These are phyloP conservation scores for Callionymus lyra DNA, from an alignment of 2,113 vertebrate species.

Conservation along the genomic window DNA sequence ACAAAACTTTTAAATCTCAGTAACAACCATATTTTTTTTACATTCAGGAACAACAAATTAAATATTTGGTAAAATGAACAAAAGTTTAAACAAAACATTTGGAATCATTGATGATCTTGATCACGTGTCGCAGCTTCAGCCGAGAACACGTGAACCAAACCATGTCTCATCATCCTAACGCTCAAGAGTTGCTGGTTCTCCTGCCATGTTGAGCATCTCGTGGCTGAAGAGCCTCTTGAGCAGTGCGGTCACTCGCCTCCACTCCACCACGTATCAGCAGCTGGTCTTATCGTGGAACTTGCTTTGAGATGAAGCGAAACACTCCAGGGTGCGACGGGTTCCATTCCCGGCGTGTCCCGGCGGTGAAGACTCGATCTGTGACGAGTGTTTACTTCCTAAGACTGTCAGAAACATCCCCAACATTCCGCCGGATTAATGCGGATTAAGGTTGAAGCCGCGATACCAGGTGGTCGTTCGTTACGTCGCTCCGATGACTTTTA, in stretches of 20 bases:
- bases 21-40: too few relatives aligned
- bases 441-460: constrained; percentile 45
- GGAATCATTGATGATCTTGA: too few relatives aligned
- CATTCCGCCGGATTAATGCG: constrained; percentile 43
- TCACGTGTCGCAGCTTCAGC: too few relatives aligned
- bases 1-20: too few relatives aligned
- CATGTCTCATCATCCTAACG: too few relatives aligned
- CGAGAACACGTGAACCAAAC: too few relatives aligned
- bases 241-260: constrained; percentile 37
- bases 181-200: constrained; percentile 2
- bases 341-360: constrained; percentile 36
- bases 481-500: constrained; percentile 21
- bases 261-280: constrained; percentile 30
- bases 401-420: constrained; percentile 20
- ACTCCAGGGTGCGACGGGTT: constrained; percentile 1
- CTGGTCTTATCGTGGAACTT: constrained; percentile 27
- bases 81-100: too few relatives aligned
- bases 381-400: constrained; percentile 25
- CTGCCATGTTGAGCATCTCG: constrained; percentile 13
- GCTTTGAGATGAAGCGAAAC: constrained; percentile 28
- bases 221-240: constrained; percentile 31
- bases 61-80: too few relatives aligned
- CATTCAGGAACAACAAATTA: too few relatives aligned
- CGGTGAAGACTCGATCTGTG: constrained; percentile 24
- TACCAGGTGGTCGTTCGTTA: constrained; percentile 29